Conservation (phyloP, 2,888 invertebrate genomes). For the Romanomermis culicivorax region DNA sequence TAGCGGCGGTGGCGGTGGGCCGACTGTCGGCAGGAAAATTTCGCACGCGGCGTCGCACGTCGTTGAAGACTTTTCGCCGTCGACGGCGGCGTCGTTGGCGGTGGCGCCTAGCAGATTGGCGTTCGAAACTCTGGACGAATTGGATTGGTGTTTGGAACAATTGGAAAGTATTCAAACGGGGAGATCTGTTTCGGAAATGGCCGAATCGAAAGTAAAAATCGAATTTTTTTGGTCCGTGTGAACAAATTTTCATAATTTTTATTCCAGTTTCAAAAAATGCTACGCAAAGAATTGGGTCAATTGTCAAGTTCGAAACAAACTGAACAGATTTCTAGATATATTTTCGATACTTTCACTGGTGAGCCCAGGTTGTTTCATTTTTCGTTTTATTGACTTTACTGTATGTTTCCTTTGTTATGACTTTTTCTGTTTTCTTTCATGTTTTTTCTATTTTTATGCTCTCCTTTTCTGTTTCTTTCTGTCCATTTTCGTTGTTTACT, state of each 20-base stretch:
- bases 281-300: constrained; percentile 95
- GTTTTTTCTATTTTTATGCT: too few species aligned
- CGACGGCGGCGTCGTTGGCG: too few species aligned
- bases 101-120: constrained; percentile 49
- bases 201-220: constrained; percentile 70
- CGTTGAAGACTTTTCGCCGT: too few species aligned
- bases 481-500: too few species aligned
- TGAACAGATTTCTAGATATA: constrained; percentile 97
- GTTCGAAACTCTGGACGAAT: constrained; percentile 85
- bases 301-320: constrained; percentile 98
- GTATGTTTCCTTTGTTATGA: too few species aligned
- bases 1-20: too few species aligned
- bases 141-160: constrained; percentile 99
- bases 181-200: constrained; percentile 97
- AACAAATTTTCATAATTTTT: constrained; percentile 4
- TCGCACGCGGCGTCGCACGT: too few species aligned
- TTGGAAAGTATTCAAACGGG: constrained; percentile 98
- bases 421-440: too few species aligned
- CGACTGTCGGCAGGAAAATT: too few species aligned
- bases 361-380: constrained; percentile 34
- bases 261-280: constrained; percentile 91
- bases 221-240: neutral
- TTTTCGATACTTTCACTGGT: constrained; percentile 97
- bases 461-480: too few species aligned
- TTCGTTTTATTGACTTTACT: too few species aligned